These are phyloP conservation scores for Melinaea menophilus DNA, from an alignment of 2,888 invertebrate species.

Conservation along the genomic window DNA sequence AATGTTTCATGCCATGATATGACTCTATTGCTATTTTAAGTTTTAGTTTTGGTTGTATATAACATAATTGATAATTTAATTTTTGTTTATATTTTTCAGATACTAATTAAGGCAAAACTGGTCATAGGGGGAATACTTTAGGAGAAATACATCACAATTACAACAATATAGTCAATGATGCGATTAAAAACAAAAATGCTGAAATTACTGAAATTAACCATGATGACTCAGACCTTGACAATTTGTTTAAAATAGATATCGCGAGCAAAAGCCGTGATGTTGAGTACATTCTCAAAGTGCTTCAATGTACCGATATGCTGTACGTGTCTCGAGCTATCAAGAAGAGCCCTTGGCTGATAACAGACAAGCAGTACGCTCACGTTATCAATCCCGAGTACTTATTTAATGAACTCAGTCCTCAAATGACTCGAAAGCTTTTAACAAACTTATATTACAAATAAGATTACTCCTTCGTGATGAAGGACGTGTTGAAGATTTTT, in stretches of 20 bases:
- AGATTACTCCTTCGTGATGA: slow-evolving; percentile 53
- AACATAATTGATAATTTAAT: too few species aligned
- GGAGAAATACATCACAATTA: slow-evolving; percentile 49
- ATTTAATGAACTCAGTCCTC: slow-evolving; percentile 45
- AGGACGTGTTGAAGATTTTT: slow-evolving; percentile 54
- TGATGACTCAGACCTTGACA: slow-evolving; percentile 45
- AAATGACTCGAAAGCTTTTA: slow-evolving; percentile 54
- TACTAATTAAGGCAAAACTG: slow-evolving; percentile 45
- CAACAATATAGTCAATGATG: slow-evolving; percentile 44
- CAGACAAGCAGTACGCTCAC: slow-evolving; percentile 49
- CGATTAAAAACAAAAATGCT: slow-evolving; percentile 29
- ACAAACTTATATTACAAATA: slow-evolving; percentile 52
- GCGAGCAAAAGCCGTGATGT: slow-evolving; percentile 49
- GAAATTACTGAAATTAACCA: slow-evolving; percentile 36
- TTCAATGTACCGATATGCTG: slow-evolving; percentile 54
- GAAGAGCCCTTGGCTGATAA: slow-evolving; percentile 53
- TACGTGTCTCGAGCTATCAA: slow-evolving; percentile 58
- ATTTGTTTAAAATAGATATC: slow-evolving; percentile 55
- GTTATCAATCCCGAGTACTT: slow-evolving; percentile 59
- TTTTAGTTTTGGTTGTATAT: too few species aligned
- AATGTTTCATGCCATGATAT: too few species aligned
- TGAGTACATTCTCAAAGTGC: slow-evolving; percentile 48
- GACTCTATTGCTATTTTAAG: too few species aligned
- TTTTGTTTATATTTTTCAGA: slow-evolving; percentile 25
- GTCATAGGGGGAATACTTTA: slow-evolving; percentile 42